phyloP scores from a whole-genome alignment of 2,797 vertebrate genomes.

The Tamandua tetradactyla region DNA sequence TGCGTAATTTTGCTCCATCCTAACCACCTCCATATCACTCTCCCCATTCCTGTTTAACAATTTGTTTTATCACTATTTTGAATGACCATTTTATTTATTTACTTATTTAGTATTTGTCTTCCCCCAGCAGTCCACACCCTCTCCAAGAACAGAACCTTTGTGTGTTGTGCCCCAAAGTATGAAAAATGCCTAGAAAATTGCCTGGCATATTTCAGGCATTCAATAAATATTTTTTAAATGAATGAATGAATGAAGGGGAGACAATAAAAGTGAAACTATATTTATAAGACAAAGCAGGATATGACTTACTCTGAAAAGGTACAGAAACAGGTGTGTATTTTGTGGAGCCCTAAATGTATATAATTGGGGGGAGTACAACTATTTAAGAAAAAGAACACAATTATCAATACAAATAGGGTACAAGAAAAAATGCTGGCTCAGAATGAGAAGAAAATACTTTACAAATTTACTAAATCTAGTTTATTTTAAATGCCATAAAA shows the following conservation, averaged over 20 bases:
- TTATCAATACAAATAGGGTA: not conserved
- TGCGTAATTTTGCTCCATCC: no score
- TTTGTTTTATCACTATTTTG: not conserved
- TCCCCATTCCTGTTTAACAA: not conserved
- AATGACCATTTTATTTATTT: not conserved
- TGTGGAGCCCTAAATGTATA: not conserved
- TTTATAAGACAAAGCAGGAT: not conserved
- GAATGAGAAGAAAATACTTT: constrained; percentile 20
- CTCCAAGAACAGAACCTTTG: not conserved
- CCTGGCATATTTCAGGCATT: not conserved
- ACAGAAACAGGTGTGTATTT: not conserved
- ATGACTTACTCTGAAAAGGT: not conserved
- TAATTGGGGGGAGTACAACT: not conserved
- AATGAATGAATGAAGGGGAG: not conserved
- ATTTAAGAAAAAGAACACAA: constrained; percentile 15
- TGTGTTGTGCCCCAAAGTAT: not conserved
- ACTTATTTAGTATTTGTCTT: not conserved
- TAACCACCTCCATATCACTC: not conserved
- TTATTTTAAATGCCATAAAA: not conserved
- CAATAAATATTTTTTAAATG: not conserved
- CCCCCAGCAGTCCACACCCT: not conserved
- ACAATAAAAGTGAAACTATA: not conserved
- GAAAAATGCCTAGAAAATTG: not conserved
- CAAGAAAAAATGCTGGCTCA: not conserved
- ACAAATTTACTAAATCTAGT: not conserved